Conservation (phyloP, 2,113 vertebrate genomes). For the Eretmochelys imbricata region DNA sequence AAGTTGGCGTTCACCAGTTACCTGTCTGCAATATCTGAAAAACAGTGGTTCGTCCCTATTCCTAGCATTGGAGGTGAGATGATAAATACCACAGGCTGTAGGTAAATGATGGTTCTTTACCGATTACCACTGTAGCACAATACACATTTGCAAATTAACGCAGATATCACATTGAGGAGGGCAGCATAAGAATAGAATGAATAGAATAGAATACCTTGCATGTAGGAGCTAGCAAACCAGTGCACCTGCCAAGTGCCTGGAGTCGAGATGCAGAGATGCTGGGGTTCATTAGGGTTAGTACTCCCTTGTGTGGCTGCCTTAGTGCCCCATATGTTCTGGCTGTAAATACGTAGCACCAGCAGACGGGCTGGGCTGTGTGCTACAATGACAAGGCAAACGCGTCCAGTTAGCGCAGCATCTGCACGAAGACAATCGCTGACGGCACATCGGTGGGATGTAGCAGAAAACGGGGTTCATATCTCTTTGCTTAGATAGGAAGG, state of each 20-base stretch:
- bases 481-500: neutral
- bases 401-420: accelerated
- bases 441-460: neutral
- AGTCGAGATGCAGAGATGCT: neutral
- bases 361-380: neutral
- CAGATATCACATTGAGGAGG: neutral
- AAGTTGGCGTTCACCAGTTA: neutral
- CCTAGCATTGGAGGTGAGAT: neutral
- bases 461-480: neutral
- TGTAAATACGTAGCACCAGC: neutral
- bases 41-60: neutral
- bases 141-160: neutral
- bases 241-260: neutral
- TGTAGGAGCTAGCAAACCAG: neutral
- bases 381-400: neutral
- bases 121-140: neutral
- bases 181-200: neutral
- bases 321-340: neutral
- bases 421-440: neutral
- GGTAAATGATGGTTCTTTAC: neutral
- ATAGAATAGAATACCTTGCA: neutral
- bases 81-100: neutral
- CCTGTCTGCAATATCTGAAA: neutral
- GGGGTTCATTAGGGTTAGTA: neutral
- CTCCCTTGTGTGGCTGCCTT: accelerated